These are phyloP conservation scores for Lordiphosa clarofinis DNA, from an alignment of 1,140 invertebrate species.

Conservation along the genomic window DNA sequence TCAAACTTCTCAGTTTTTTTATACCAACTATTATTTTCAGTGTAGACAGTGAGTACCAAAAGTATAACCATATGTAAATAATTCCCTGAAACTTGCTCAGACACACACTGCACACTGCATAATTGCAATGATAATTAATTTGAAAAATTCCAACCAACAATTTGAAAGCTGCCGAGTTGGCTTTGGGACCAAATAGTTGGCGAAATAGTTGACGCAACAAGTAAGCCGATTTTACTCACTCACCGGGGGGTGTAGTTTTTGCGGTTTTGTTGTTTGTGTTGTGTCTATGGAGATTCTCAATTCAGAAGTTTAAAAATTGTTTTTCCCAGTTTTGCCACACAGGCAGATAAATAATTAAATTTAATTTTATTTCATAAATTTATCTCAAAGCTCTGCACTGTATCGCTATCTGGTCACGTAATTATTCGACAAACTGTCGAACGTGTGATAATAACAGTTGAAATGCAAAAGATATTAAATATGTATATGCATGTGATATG, in stretches of 20 bases:
- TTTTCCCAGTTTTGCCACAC: too few species aligned
- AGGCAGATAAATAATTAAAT: too few species aligned
- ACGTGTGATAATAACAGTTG: conserved; percentile 33
- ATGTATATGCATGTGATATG: not conserved
- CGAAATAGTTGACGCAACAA: conserved; percentile 6
- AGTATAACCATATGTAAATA: conserved; percentile 29
- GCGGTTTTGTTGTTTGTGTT: too few species aligned
- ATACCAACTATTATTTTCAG: too few species aligned
- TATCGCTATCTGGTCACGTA: conserved; percentile 54
- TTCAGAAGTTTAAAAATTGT: too few species aligned
- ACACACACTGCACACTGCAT: conserved; percentile 21
- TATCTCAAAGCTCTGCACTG: not conserved
- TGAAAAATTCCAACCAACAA: conserved; percentile 43
- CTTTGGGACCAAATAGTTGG: conserved; percentile 23
- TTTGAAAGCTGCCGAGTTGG: conserved; percentile 26
- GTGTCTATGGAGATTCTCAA: too few species aligned
- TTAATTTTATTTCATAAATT: not conserved
- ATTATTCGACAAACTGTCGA: conserved; percentile 47
- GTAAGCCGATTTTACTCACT: not conserved
- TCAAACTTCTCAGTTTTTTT: too few species aligned
- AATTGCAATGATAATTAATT: conserved; percentile 65
- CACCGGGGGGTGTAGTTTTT: too few species aligned
- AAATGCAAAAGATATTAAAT: conserved; percentile 9
- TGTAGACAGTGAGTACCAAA: conserved; percentile 36
- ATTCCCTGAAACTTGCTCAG: conserved; percentile 5